phyloP scores from a whole-genome alignment of 1,140 invertebrate genomes.

The Melipona quadrifasciata region DNA sequence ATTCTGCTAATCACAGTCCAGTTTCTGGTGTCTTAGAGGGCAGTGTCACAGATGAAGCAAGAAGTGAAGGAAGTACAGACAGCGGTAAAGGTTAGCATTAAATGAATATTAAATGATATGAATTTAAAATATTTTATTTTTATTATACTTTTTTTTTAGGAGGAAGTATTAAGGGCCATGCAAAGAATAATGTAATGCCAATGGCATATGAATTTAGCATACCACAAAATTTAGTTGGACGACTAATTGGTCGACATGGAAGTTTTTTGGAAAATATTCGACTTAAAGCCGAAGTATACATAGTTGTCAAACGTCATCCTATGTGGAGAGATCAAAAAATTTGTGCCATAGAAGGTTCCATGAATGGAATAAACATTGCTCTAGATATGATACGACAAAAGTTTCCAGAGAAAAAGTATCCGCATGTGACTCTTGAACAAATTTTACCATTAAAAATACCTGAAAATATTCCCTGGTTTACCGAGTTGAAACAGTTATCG shows the following conservation, averaged over 20 bases:
- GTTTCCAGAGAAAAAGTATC: slow-evolving; percentile 90
- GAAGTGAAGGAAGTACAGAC: slow-evolving; percentile 80
- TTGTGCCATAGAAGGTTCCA: slow-evolving; percentile 91
- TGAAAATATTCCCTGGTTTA: slow-evolving; percentile 64
- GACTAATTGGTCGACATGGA: slow-evolving; percentile 93
- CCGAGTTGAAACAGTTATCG: slow-evolving; percentile 85
- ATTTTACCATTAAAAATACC: slow-evolving; percentile 82
- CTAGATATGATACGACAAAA: slow-evolving; percentile 91
- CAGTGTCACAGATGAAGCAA: slow-evolving; percentile 80
- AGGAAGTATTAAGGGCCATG: slow-evolving; percentile 84
- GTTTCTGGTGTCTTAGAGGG: slow-evolving; percentile 79
- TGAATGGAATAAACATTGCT: slow-evolving; percentile 89
- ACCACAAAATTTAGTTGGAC: slow-evolving; percentile 90
- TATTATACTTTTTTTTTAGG: slow-evolving; percentile 70
- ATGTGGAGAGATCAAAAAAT: slow-evolving; percentile 86
- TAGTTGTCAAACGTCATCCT: slow-evolving; percentile 90
- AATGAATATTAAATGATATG: not conserved
- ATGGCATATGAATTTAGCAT: slow-evolving; percentile 90
- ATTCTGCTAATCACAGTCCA: slow-evolving; percentile 84
- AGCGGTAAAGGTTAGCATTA: slow-evolving; percentile 78
- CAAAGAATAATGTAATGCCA: slow-evolving; percentile 71
- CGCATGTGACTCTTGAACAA: slow-evolving; percentile 90
- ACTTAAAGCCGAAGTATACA: slow-evolving; percentile 88
- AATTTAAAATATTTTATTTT: not conserved
- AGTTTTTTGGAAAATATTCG: slow-evolving; percentile 92